Evolutionary conservation across 2,797 vertebrate genomes (phyloP).

Genomic region (Mico argentatus): DNA sequence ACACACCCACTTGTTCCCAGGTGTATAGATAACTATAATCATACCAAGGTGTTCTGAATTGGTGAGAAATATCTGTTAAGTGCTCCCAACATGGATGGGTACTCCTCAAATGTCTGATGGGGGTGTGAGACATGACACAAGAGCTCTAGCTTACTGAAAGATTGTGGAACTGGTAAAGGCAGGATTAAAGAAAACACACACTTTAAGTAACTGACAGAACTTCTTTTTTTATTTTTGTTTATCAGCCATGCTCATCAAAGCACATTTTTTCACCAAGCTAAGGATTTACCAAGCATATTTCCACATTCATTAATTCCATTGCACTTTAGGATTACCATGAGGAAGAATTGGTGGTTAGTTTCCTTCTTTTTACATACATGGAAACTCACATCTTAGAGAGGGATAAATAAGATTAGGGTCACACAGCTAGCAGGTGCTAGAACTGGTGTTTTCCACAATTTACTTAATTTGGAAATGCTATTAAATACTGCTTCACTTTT

Average conservation of each 20-base stretch:
- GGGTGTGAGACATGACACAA: background rate
- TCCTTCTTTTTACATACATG: background rate
- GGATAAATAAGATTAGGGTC: background rate
- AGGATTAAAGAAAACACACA: background rate
- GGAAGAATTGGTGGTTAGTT: background rate
- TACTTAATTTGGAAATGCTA: background rate
- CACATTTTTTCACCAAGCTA: background rate
- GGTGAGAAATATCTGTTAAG: background rate
- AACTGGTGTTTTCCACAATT: background rate
- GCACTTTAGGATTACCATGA: background rate
- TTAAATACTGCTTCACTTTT: background rate
- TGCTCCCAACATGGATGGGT: background rate
- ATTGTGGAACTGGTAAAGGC: background rate
- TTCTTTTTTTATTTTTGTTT: background rate
- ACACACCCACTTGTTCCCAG: background rate
- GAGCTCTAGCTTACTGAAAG: background rate
- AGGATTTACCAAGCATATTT: background rate
- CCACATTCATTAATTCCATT: background rate
- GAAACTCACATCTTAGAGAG: background rate
- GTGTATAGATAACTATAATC: background rate
- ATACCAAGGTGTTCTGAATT: accelerated
- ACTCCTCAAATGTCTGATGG: background rate
- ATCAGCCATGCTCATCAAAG: background rate
- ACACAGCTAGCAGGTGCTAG: background rate
- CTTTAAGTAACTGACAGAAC: background rate